phyloP scores from a whole-genome alignment of 1,140 invertebrate species.

The Calephelis virginiensis region DNA sequence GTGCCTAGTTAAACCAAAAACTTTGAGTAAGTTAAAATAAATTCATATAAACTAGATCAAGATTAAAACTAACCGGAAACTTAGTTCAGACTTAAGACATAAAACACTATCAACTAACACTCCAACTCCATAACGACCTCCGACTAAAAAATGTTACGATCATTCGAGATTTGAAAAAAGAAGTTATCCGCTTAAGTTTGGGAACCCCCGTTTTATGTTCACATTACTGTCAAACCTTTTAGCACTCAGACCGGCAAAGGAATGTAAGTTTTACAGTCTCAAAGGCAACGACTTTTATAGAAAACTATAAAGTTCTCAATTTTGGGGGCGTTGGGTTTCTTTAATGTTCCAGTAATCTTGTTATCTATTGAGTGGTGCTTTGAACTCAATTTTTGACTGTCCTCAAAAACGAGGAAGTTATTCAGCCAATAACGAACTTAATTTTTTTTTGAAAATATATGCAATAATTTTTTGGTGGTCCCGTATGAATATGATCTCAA shows the following conservation, averaged over 20 bases:
- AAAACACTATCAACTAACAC: slow-evolving; percentile 29
- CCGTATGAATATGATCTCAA: too few species aligned
- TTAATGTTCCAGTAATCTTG: slow-evolving; percentile 26
- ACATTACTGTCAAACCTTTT: slow-evolving; percentile 54
- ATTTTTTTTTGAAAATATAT: neutral
- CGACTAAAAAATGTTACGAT: slow-evolving; percentile 44
- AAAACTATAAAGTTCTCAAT: slow-evolving; percentile 49
- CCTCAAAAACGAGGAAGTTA: neutral
- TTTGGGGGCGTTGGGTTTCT: slow-evolving; percentile 38
- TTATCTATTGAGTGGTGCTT: slow-evolving; percentile 20
- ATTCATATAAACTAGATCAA: neutral
- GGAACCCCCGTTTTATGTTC: slow-evolving; percentile 47
- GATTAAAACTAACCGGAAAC: slow-evolving; percentile 6
- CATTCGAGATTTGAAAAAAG: slow-evolving; percentile 53
- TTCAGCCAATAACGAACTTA: neutral
- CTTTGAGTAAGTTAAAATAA: neutral
- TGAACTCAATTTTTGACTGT: slow-evolving; percentile 10
- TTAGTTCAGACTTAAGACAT: slow-evolving; percentile 6
- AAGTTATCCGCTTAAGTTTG: slow-evolving; percentile 58
- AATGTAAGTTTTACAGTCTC: slow-evolving; percentile 35
- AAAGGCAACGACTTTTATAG: slow-evolving; percentile 37
- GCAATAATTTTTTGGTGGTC: too few species aligned
- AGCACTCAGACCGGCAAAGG: slow-evolving; percentile 32
- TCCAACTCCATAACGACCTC: slow-evolving; percentile 30
- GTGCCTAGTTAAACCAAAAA: too few species aligned